phyloP scores from a whole-genome alignment of 2,797 vertebrate genomes.

The Heterohyrax brucei region DNA sequence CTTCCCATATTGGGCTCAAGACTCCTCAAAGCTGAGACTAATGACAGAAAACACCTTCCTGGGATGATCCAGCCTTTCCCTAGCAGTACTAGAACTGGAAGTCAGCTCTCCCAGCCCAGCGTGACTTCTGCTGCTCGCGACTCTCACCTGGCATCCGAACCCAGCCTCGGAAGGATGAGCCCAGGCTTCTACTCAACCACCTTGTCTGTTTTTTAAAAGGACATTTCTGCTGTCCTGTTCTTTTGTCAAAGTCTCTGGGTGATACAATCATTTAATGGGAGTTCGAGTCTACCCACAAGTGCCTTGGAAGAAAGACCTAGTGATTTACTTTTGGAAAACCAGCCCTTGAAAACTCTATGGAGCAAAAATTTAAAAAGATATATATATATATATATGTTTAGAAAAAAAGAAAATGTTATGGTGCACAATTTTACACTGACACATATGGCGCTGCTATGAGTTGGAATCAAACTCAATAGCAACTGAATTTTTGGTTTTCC shows the following conservation, averaged over 20 bases:
- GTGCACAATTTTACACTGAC: too few relatives aligned
- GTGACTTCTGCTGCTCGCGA: neutral
- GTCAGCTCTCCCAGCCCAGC: neutral
- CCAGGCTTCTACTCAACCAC: neutral
- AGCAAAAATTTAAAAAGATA: too few relatives aligned
- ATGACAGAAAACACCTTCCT: neutral
- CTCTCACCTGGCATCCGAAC: neutral
- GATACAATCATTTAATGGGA: too few relatives aligned
- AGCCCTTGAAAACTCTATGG: too few relatives aligned
- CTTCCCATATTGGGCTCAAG: neutral
- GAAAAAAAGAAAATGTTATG: too few relatives aligned
- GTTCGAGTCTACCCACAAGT: too few relatives aligned
- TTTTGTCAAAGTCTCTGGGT: too few relatives aligned
- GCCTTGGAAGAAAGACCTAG: too few relatives aligned
- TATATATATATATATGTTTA: too few relatives aligned
- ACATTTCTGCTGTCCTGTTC: neutral
- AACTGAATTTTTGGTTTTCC: neutral
- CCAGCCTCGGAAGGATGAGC: neutral
- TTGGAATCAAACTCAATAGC: neutral
- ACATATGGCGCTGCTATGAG: neutral
- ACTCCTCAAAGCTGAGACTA: neutral
- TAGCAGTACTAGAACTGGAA: neutral
- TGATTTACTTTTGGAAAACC: too few relatives aligned
- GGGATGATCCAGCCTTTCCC: neutral
- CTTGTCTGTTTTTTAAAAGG: neutral